phyloP scores from a whole-genome alignment of 1,140 invertebrate genomes.

The Gerris buenoi region DNA sequence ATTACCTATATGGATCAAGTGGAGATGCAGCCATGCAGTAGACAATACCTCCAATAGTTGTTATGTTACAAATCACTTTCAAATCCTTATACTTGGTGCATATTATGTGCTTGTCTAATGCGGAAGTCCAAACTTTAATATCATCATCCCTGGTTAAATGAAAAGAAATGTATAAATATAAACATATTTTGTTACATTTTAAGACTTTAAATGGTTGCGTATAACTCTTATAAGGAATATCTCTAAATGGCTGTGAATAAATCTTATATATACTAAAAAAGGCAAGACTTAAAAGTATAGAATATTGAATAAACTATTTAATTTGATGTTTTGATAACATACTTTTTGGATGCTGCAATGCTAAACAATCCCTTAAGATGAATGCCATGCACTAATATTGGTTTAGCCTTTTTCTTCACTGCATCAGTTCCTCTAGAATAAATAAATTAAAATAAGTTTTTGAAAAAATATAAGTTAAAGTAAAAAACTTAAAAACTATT shows the following conservation, averaged over 20 bases:
- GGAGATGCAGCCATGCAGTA: constrained; percentile 48
- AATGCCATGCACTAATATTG: constrained; percentile 32
- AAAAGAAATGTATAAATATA: constrained; percentile 9
- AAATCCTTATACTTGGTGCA: constrained; percentile 35
- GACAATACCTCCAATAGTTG: constrained; percentile 42
- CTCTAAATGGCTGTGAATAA: too few species aligned
- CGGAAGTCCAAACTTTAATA: constrained; percentile 39
- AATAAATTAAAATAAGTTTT: too few species aligned
- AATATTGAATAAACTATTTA: too few species aligned
- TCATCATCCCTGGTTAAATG: constrained; percentile 13
- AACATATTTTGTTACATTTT: too few species aligned
- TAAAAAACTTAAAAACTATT: too few species aligned
- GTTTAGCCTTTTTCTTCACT: not conserved
- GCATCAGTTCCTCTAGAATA: not conserved
- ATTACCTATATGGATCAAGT: constrained; percentile 47
- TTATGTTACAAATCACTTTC: constrained; percentile 26
- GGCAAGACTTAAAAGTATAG: too few species aligned
- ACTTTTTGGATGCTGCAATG: constrained; percentile 28
- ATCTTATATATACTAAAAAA: too few species aligned
- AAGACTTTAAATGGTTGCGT: too few species aligned
- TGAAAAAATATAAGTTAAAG: too few species aligned
- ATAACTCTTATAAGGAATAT: too few species aligned
- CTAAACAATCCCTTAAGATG: constrained; percentile 38
- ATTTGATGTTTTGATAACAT: not conserved
- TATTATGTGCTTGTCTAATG: constrained; percentile 46